Evolutionary conservation across 2,113 vertebrate genomes (phyloP), one percentile per base, ranked within the genome.

Genomic region (Ceuthmochares aereus): DNA sequence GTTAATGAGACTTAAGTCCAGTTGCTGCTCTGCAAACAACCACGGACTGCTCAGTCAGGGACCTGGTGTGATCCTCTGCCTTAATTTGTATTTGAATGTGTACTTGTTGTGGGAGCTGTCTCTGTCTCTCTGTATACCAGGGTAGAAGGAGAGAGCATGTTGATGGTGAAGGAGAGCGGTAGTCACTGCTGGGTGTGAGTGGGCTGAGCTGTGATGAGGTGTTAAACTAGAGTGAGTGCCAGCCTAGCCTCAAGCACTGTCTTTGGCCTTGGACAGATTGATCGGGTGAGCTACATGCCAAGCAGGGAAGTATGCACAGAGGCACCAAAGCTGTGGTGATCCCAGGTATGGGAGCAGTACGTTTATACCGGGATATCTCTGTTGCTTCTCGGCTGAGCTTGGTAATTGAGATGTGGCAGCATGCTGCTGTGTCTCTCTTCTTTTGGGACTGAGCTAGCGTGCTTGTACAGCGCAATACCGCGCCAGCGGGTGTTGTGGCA

Each of bases 181-280:
- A 14, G 37, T 36, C 34, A 1, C 17, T 1, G 7, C 66, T 25
- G n/a, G 40, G 36, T 1, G 20, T 45, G 25, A 58, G 26, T 0
- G 1, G 17, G 11, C 20, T 59, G 59, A 40, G 12, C 40, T 0
- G 0, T 60, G 9, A 18, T 0, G 2, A 25, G 36, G 51, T 42
- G 70, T 5, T 25, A 45, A 36, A 16, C 3, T 16, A 4, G 49
- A 36, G 4, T 17, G 23, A 43, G 74, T 30, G 32, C 74, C 73
- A 60, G 32, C 49, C 20, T 29, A 2, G 12, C 79, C 62, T 51
- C 21, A 1, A 11, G 84, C 37, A 2, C 15, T 0, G 37, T 5
- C 58, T 68, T 37, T 51, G 59, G 22, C 78, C 30, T 27, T 0
- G 1, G 54, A 27, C 55, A 17, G 8, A 4, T 29, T 5, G 23